These are phyloP conservation scores for Cherax destructor DNA, from an alignment of 1,140 invertebrate genomes.

Conservation along the genomic window DNA sequence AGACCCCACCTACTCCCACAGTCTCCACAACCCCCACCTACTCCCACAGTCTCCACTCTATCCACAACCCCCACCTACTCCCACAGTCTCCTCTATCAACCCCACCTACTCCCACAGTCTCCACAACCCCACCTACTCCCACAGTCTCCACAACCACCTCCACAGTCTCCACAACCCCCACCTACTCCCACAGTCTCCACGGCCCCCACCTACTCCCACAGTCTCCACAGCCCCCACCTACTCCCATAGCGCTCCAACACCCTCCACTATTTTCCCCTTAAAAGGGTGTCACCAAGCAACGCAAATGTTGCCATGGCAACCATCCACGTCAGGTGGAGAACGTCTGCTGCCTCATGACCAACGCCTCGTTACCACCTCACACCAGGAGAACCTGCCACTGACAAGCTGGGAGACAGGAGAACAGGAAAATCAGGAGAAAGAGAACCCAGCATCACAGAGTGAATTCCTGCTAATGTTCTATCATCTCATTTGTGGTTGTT, in stretches of 20 bases:
- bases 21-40: too few relatives aligned
- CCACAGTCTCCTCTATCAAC: too few relatives aligned
- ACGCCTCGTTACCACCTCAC: background rate
- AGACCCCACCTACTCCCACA: too few relatives aligned
- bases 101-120: too few relatives aligned
- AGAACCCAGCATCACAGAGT: too few relatives aligned
- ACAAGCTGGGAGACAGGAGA: background rate
- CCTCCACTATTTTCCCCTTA: background rate
- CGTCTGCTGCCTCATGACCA: background rate
- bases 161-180: background rate
- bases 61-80: too few relatives aligned
- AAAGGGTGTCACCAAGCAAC: background rate
- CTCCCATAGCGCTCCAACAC: background rate
- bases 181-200: background rate
- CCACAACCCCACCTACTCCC: background rate
- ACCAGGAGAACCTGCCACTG: background rate
- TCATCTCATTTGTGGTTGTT: background rate
- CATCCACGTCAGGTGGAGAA: background rate
- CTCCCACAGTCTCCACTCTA: too few relatives aligned
- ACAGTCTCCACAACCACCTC: background rate
- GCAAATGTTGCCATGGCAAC: slow-evolving; percentile 4
- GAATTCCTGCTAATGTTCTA: background rate
- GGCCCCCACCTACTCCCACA: background rate
- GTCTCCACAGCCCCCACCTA: background rate
- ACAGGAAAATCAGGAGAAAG: too few relatives aligned